Evolutionary conservation across 2,797 vertebrate species (phyloP).

Genomic region (Falco biarmicus): DNA sequence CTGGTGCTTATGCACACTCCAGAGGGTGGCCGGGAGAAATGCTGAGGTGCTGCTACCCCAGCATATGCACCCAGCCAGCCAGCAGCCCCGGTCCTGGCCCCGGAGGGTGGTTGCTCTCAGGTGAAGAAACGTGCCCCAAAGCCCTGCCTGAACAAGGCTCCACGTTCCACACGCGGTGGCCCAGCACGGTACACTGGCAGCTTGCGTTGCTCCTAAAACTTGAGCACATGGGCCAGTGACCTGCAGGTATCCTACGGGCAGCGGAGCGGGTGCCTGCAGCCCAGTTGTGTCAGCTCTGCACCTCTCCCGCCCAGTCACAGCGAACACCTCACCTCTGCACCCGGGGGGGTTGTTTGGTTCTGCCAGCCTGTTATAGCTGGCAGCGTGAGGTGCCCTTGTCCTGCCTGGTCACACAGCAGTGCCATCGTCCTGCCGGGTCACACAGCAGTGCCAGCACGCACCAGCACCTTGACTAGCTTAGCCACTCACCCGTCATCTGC

Average conservation of each 20-base stretch:
- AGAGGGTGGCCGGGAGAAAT: background rate
- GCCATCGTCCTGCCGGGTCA: background rate
- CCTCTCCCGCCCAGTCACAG: background rate
- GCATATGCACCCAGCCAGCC: fast-evolving
- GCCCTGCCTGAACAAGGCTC: background rate
- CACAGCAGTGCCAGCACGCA: background rate
- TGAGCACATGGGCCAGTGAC: fast-evolving
- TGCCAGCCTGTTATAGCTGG: background rate
- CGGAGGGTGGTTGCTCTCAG: background rate
- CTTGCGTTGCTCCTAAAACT: background rate
- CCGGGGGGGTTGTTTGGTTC: background rate
- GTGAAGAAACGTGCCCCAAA: background rate
- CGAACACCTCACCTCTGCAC: background rate
- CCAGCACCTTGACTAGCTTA: background rate
- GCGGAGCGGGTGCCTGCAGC: fast-evolving
- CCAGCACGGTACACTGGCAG: background rate
- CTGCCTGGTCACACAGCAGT: background rate
- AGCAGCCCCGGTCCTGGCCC: background rate
- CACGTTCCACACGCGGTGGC: fast-evolving
- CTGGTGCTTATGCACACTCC: background rate
- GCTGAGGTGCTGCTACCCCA: background rate
- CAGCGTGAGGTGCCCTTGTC: background rate
- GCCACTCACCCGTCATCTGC: background rate
- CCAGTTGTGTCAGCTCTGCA: background rate
- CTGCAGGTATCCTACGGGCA: background rate